These are phyloP conservation scores for Leptarthrus brevirostris DNA, from an alignment of 2,888 invertebrate genomes.

Conservation along the genomic window DNA sequence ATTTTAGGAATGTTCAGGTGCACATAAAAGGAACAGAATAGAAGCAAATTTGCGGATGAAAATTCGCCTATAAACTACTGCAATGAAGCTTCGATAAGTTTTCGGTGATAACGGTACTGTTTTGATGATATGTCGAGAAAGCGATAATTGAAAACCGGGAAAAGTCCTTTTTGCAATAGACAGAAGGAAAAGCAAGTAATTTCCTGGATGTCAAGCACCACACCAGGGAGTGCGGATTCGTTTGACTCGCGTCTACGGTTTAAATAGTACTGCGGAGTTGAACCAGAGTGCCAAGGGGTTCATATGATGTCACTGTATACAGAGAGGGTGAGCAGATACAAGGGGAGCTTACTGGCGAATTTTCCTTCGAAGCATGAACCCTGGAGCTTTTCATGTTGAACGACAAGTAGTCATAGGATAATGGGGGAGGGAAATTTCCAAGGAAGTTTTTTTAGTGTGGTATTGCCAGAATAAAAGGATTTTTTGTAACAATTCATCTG, in stretches of 20 bases:
- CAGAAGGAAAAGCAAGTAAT: constrained; percentile 24
- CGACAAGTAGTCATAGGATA: no score
- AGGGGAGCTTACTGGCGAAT: not conserved
- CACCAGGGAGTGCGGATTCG: constrained; percentile 33
- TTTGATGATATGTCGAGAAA: constrained; percentile 21
- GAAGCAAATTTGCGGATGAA: not conserved
- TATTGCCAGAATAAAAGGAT: not conserved
- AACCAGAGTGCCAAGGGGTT: constrained; percentile 56
- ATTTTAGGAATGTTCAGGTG: not conserved
- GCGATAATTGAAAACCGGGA: not conserved
- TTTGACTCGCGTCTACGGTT: constrained; percentile 50
- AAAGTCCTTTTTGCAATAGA: not conserved
- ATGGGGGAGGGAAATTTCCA: no score
- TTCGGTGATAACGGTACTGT: not conserved
- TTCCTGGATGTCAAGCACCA: constrained; percentile 41
- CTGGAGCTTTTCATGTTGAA: not conserved
- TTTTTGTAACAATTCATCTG: no score
- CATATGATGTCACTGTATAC: constrained; percentile 63
- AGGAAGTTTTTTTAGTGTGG: no score
- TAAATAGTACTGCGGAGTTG: constrained; percentile 60
- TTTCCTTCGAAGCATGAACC: constrained; percentile 23
- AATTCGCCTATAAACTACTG: not conserved
- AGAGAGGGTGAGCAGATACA: not conserved
- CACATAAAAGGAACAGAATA: not conserved
- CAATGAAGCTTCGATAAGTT: not conserved